phyloP scores from a whole-genome alignment of 2,113 vertebrate genomes.

The Sorex araneus region DNA sequence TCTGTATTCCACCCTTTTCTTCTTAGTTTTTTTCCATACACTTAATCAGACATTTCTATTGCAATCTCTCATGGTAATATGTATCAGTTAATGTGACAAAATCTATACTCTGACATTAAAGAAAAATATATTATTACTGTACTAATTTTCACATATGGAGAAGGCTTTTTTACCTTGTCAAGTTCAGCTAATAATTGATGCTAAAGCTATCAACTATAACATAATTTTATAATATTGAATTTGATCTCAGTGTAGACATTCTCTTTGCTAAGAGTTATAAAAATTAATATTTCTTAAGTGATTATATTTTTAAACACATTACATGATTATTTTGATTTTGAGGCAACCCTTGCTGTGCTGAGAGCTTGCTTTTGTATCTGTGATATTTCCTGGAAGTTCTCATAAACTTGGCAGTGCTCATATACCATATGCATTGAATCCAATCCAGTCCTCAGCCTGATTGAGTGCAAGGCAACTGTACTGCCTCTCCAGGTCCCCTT shows the following conservation, averaged over 20 bases:
- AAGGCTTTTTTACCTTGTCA: not conserved
- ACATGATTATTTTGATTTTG: too few species aligned
- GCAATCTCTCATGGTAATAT: not conserved
- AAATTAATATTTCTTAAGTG: not conserved
- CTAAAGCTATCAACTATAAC: not conserved
- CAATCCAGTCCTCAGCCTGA: too few species aligned
- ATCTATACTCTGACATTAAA: not conserved
- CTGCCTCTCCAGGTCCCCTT: too few species aligned
- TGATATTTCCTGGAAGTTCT: too few species aligned
- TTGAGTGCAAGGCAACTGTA: too few species aligned
- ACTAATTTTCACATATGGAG: not conserved
- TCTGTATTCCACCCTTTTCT: not conserved
- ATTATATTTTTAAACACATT: too few species aligned
- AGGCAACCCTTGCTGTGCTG: too few species aligned
- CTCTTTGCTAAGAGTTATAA: not conserved
- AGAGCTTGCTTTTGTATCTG: too few species aligned
- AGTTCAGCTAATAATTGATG: not conserved
- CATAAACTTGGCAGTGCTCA: too few species aligned
- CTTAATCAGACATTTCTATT: not conserved
- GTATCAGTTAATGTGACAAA: not conserved
- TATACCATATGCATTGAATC: too few species aligned
- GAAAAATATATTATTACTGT: not conserved
- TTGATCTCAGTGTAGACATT: not conserved
- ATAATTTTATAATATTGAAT: not conserved
- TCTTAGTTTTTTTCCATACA: not conserved